Evolutionary conservation across 2,113 vertebrate genomes (phyloP).

Genomic region (Sminthopsis crassicaudata): DNA sequence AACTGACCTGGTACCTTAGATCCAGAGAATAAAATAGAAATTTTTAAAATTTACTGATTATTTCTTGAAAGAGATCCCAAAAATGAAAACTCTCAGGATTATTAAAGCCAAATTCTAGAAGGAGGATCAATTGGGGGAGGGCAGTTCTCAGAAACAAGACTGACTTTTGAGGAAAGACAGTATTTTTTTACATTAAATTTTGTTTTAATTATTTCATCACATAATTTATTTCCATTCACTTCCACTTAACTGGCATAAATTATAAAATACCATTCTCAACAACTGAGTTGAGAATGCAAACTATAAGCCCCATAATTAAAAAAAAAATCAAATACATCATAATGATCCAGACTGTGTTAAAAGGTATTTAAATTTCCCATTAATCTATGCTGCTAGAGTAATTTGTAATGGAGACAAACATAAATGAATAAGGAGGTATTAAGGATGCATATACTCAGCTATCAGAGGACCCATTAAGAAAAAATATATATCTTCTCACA

Average conservation of each 20-base stretch:
- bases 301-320: slow-evolving; percentile 45
- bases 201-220: slow-evolving; percentile 47
- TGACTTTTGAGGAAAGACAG: no score
- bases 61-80: not conserved
- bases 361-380: slow-evolving; percentile 56
- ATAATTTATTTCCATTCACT: slow-evolving; percentile 52
- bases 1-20: not conserved
- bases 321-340: slow-evolving; percentile 67
- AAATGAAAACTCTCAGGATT: not conserved
- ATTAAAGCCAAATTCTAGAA: not conserved
- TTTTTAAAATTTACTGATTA: not conserved
- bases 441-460: not conserved
- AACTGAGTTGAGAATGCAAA: not conserved
- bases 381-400: slow-evolving; percentile 44
- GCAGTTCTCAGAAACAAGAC: no score
- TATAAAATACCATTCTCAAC: slow-evolving; percentile 41
- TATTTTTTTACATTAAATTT: slow-evolving; percentile 24
- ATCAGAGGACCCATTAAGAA: no score
- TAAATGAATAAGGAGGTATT: not conserved
- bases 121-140: no score
- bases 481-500: no score
- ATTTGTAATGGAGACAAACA: not conserved
- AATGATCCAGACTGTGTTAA: slow-evolving; percentile 66
- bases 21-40: not conserved
- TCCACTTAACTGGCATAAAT: slow-evolving; percentile 50